A percentile compares a stretch with the other conserved stretches of the same genome.
phyloP scores from a whole-genome alignment of 2,797 vertebrate species.

The Acridotheres tristis region DNA sequence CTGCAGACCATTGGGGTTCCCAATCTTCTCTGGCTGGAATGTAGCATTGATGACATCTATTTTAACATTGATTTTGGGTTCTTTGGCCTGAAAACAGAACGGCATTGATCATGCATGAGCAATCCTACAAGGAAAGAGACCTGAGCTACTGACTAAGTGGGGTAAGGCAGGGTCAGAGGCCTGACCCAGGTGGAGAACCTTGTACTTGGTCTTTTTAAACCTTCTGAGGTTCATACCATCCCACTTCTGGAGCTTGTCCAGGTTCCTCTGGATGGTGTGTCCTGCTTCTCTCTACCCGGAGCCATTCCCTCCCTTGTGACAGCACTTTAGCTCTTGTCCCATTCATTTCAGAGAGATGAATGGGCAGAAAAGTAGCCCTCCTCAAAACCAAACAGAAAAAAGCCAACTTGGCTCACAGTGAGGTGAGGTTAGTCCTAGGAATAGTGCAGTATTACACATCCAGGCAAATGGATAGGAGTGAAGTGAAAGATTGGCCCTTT shows the following conservation, averaged over 20 bases:
- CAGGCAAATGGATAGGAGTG: not conserved
- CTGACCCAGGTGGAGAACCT: not conserved
- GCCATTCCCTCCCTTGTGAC: not conserved
- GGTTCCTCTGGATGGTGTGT: not conserved
- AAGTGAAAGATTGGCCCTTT: not conserved
- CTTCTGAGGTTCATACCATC: not conserved
- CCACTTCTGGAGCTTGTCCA: not conserved
- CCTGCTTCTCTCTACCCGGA: not conserved
- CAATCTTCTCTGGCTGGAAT: slow-evolving; percentile 88
- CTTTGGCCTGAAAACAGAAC: slow-evolving; percentile 81
- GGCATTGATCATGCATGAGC: not conserved
- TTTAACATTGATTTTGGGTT: slow-evolving; percentile 88
- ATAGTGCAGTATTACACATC: not conserved
- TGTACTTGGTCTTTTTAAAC: not conserved
- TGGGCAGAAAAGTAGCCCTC: not conserved
- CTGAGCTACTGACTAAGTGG: not conserved
- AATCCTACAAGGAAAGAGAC: not conserved
- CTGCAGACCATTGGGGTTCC: slow-evolving; percentile 86
- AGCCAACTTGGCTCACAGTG: not conserved
- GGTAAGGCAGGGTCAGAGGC: not conserved
- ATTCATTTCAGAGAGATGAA: not conserved
- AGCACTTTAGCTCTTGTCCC: not conserved
- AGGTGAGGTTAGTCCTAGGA: not conserved
- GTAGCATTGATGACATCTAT: slow-evolving; percentile 89
- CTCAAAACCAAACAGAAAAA: not conserved